Base-by-base conservation (phyloP, 2,113 vertebrate genomes). In the Engystomops pustulosus region DNA sequence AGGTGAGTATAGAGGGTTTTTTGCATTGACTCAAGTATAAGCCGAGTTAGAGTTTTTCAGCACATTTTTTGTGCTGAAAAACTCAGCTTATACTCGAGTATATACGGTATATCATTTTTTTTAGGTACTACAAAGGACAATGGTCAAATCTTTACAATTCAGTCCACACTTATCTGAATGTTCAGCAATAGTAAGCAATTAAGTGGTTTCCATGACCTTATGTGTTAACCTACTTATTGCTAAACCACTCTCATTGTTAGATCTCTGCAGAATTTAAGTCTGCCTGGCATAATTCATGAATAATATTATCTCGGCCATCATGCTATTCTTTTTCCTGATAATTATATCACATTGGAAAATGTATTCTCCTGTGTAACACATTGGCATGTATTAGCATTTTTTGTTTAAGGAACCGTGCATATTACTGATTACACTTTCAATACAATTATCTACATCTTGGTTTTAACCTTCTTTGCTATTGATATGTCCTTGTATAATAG, bases 401-500 rank as follows among this genome's bases (percentile, higher is more conserved):
- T 78, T 38, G 17, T 76, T 60, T 78, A 36, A 25, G 30, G 25
- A 30, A 12, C n/a, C 6, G 10, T 53, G 17, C 27, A 78, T 60
- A 60, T 78, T 17, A 17, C 75, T 78, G 51, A 38, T 78, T 78
- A 36, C 23, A 36, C n/a, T 23, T 60, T 20, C 53, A 41, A 55
- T 58, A 78, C 75, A 78, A 60, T 78, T 60, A 60, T 25, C 75
- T 78, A 23, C 34, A 41, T 36, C 10, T n/a, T 25, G 12, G 17
- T 23, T 34, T 32, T 44, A 74, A 82, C 68, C 51, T 82, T 45
- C 47, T 36, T 23, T 20, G 36, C 71, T 36, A 53, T 71, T 55
- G 34, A 70, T 71, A 20, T 82, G 80, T 41, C 80, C 80, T 82
- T 82, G 80, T 72, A 23, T 34, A 45, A 12, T 41, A 69, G n/a